Conservation (phyloP, 2,797 vertebrate species). For the Taeniopygia guttata region DNA sequence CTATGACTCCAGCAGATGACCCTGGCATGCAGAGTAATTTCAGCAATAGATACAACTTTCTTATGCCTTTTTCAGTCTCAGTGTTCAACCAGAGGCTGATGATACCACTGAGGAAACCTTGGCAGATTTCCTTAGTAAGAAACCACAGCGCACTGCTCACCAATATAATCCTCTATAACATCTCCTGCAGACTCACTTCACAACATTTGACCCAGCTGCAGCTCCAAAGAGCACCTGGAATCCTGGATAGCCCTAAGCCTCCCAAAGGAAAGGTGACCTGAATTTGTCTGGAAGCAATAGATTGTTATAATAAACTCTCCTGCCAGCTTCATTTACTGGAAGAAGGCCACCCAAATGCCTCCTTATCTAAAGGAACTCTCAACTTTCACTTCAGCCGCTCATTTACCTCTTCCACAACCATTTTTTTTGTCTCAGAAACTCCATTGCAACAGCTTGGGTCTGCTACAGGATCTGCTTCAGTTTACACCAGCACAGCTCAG, state of each 20-base stretch:
- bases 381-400: background rate
- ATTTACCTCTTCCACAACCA: background rate
- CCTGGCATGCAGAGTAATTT: background rate
- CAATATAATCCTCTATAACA: background rate
- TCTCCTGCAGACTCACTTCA: background rate
- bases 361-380: background rate
- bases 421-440: background rate
- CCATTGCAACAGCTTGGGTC: background rate
- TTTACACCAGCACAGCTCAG: background rate
- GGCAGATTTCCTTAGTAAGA: background rate
- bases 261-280: background rate
- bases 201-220: background rate
- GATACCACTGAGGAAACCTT: background rate
- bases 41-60: background rate
- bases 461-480: background rate
- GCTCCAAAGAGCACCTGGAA: background rate
- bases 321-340: background rate
- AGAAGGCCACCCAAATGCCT: background rate
- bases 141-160: background rate
- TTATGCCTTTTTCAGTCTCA: background rate
- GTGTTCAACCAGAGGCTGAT: background rate
- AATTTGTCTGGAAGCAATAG: background rate
- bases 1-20: background rate
- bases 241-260: background rate
- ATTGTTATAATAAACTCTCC: background rate